A percentile compares a stretch with the other conserved stretches of the same genome.
Conservation (phyloP, 2,797 vertebrate genomes). For the Microtus californicus region DNA sequence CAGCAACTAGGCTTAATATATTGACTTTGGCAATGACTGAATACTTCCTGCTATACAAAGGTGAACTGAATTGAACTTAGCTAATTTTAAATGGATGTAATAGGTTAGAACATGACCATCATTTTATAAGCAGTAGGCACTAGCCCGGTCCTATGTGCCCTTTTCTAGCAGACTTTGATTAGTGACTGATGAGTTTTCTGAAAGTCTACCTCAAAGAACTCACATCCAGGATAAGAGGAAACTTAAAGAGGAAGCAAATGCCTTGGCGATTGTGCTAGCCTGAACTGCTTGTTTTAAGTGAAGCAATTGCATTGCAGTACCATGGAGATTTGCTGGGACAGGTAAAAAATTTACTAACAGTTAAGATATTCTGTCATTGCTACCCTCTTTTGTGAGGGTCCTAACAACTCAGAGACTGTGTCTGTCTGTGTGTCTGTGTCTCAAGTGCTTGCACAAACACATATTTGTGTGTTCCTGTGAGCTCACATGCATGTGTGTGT, state of each 20-base stretch:
- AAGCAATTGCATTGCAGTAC: neutral
- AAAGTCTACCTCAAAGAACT: conserved; percentile 36
- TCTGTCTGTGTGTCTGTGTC: neutral
- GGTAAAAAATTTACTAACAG: neutral
- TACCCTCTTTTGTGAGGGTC: neutral
- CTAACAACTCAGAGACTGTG: neutral
- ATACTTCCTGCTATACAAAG: conserved; percentile 49
- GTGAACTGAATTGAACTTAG: conserved; percentile 44
- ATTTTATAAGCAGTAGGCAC: neutral
- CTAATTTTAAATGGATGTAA: conserved; percentile 26
- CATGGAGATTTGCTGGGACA: neutral
- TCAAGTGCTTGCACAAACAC: neutral
- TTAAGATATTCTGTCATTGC: neutral
- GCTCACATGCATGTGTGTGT: neutral
- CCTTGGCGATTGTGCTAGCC: neutral
- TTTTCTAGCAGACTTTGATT: conserved; percentile 33
- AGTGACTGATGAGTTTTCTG: conserved; percentile 57
- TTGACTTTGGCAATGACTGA: conserved; percentile 75
- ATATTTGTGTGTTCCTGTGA: neutral
- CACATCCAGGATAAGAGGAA: conserved; percentile 70
- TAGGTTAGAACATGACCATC: conserved; percentile 20
- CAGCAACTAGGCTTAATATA: conserved; percentile 63
- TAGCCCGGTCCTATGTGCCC: neutral
- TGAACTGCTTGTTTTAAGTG: conserved; percentile 12
- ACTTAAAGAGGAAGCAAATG: conserved; percentile 55